A percentile compares a stretch with the other conserved stretches of the same genome.
Evolutionary conservation across 2,888 invertebrate species (phyloP).

Genomic region (Erebia aethiops): DNA sequence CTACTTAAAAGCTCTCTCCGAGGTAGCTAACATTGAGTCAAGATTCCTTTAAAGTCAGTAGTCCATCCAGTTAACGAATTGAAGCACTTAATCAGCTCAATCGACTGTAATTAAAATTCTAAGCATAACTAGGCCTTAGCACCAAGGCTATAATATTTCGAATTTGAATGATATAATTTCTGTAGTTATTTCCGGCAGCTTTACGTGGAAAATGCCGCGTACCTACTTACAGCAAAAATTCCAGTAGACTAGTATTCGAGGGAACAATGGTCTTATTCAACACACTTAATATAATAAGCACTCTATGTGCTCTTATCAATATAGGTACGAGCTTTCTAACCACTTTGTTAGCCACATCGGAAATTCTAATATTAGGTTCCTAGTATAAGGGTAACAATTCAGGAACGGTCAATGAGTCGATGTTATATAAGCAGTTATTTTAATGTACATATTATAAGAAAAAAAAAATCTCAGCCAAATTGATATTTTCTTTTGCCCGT

Average conservation of each 20-base stretch:
- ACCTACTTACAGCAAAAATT: not conserved
- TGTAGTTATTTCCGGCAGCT: not conserved
- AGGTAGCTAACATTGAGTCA: no score
- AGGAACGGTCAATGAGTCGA: not conserved
- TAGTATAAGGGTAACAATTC: not conserved
- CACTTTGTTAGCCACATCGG: slow-evolving; percentile 18
- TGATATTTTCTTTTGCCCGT: no score
- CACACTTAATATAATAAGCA: not conserved
- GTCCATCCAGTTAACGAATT: no score
- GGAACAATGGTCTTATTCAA: not conserved
- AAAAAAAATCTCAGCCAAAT: no score
- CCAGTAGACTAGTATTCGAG: not conserved
- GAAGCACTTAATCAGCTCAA: no score
- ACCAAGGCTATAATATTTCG: no score
- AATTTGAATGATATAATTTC: not conserved
- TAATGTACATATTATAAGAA: no score
- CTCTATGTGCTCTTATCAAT: slow-evolving; percentile 10
- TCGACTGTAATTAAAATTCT: no score
- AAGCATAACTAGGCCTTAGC: no score
- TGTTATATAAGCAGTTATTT: no score
- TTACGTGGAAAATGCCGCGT: not conserved
- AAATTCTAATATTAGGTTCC: slow-evolving; percentile 26
- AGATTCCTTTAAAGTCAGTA: no score
- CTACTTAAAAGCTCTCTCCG: no score
- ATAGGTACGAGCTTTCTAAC: slow-evolving; percentile 15